These are phyloP conservation scores for Galago senegalensis DNA, from an alignment of 2,797 vertebrate species.

Conservation along the genomic window DNA sequence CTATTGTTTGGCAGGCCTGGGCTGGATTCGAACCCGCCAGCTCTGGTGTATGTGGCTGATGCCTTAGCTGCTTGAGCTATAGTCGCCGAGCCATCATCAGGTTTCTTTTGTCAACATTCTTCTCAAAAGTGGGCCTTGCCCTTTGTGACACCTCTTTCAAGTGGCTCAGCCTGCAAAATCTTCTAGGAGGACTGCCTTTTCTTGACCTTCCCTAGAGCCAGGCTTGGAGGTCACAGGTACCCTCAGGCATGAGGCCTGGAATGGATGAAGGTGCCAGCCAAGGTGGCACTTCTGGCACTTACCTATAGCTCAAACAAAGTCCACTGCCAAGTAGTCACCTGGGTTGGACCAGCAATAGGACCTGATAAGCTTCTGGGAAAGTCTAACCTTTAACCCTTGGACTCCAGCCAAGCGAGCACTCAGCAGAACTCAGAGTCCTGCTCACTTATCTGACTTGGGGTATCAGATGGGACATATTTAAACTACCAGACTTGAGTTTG, in stretches of 20 bases:
- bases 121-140: conserved; percentile 20
- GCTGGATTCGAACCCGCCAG: too few species aligned
- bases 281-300: conserved; percentile 55
- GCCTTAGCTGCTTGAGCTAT: too few species aligned
- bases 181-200: not conserved
- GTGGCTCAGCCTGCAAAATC: conserved; percentile 7
- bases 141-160: not conserved
- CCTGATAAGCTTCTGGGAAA: conserved; percentile 66
- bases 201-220: not conserved
- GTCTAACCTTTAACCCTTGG: conserved; percentile 81
- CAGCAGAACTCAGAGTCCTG: conserved; percentile 55
- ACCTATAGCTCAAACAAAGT: conserved; percentile 68
- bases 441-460: not conserved
- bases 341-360: conserved; percentile 47
- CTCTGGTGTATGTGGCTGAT: too few species aligned
- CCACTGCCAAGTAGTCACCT: conserved; percentile 72
- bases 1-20: too few species aligned
- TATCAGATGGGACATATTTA: not conserved
- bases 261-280: not conserved
- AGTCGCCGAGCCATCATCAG: too few species aligned
- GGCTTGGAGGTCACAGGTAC: conserved; percentile 32
- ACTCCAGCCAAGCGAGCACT: conserved; percentile 59
- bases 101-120: conserved; percentile 2
- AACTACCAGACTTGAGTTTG: not conserved
- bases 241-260: not conserved